Percentiles rank a stretch among this genome's conserved stretches.
Conservation (phyloP, 2,797 vertebrate genomes). For the Pipistrellus nathusii region DNA sequence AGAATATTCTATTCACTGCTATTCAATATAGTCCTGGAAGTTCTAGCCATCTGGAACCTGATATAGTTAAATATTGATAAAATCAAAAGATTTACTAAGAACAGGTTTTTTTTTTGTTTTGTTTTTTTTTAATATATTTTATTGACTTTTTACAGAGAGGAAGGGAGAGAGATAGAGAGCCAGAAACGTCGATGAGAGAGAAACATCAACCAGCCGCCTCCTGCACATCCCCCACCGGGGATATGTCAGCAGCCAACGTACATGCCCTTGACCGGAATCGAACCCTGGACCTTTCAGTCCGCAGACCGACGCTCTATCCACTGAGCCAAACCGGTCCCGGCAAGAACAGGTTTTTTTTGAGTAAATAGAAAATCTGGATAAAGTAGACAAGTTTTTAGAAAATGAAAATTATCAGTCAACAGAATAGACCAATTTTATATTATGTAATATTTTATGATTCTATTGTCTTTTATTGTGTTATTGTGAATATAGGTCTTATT, state of each 20-base stretch:
- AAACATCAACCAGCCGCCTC: no score
- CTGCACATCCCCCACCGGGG: no score
- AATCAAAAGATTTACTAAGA: background rate
- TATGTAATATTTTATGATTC: background rate
- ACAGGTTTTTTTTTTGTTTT: background rate
- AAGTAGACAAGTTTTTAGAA: background rate
- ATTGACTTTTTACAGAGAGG: no score
- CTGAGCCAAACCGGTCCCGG: no score
- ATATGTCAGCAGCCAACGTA: no score
- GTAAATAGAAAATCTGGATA: conserved; percentile 7
- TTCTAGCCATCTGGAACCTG: background rate
- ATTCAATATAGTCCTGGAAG: background rate
- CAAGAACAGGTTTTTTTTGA: no score
- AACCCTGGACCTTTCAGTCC: no score
- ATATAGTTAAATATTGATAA: background rate
- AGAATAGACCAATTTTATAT: background rate
- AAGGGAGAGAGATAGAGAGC: no score
- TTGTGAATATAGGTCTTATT: background rate
- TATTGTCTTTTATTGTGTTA: conserved; percentile 32
- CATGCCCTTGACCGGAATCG: no score
- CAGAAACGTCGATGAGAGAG: no score
- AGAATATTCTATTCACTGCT: background rate
- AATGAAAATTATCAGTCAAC: background rate
- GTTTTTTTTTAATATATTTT: no score
- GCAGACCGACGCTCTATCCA: no score